Evolutionary conservation across 2,888 invertebrate species (phyloP).

Genomic region (Syrphus vitripennis): DNA sequence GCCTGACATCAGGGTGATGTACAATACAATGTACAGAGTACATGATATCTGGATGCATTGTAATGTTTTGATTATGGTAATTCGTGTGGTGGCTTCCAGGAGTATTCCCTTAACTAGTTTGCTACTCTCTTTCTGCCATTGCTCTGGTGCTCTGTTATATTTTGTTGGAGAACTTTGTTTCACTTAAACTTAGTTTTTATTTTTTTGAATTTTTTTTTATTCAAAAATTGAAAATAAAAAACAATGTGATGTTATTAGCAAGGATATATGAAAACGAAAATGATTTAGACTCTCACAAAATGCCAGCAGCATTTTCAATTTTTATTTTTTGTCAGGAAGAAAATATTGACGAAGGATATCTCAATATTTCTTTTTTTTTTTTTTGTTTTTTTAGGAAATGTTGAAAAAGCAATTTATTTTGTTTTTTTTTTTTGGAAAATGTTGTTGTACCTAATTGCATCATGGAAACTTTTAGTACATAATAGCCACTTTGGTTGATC

Average conservation of each 20-base stretch:
- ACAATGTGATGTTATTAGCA: conserved; percentile 42
- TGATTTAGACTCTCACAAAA: conserved; percentile 27
- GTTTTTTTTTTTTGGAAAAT: too few relatives aligned
- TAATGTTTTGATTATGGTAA: conserved; percentile 68
- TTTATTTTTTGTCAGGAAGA: conserved; percentile 1
- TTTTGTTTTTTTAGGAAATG: background rate
- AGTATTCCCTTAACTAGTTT: background rate
- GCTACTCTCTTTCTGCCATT: background rate
- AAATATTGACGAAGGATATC: conserved; percentile 31
- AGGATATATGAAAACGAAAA: conserved; percentile 23
- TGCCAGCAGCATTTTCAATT: conserved; percentile 4
- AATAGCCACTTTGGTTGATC: too few relatives aligned
- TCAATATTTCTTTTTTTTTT: conserved; percentile 2
- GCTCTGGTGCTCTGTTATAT: background rate
- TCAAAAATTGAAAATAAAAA: conserved; percentile 10
- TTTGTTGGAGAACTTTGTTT: background rate
- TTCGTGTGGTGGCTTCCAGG: conserved; percentile 11
- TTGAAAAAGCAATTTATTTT: too few relatives aligned
- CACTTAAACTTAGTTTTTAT: background rate
- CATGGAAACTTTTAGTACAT: too few relatives aligned
- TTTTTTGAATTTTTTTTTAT: background rate
- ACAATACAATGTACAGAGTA: background rate
- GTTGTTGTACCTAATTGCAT: too few relatives aligned
- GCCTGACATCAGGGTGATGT: conserved; percentile 47
- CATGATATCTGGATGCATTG: conserved; percentile 58